Evolutionary conservation across 2,888 invertebrate genomes (phyloP), one percentile per base, ranked within the genome.

Genomic region (Tiliacea aurago): DNA sequence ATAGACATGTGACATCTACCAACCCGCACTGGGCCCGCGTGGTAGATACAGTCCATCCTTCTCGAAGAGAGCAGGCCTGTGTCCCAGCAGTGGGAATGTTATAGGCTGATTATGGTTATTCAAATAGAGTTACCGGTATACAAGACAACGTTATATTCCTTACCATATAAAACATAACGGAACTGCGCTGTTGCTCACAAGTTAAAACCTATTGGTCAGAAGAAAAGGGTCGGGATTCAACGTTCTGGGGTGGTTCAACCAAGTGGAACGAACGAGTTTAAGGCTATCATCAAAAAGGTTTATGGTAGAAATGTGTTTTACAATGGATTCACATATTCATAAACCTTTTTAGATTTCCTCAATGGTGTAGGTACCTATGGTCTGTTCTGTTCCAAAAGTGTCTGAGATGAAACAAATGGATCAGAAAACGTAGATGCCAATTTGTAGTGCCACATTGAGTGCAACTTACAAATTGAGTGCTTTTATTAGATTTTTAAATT

Each of bases 271-370:
- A 23, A 47, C 23, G 20, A 56, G 33, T 66, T n/a, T 56, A n/a
- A n/a, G 20, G 41, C n/a, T 51, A 13, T 58, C 20, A 76, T 76
- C 49, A 67, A 76, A 73, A 73, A 73, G 67, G 49, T 76, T 58
- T 67, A 43, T 64, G 28, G 28, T 65, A 18, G 64, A 75, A 47
- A 76, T 47, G n/a, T 20, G 55, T 76, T 73, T 55, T 23, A 33
- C 28, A 41, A 63, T 73, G 62, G 43, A 10, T 55, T 75, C n/a
- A 15, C 10, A 41, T 56, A 11, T n/a, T 47, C 33, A 4, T 15
- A 41, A 47, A 56, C 28, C 56, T 58, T 56, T 73, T 43, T 37
- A 18, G 15, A n/a, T 20, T 53, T 23, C 1, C 4, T 4, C 15
- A 33, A 28, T 47, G 2, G 20, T 45, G 7, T 18, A 43, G 18